Evolutionary conservation across 2,888 invertebrate genomes (phyloP).

Genomic region (Formica aserva): DNA sequence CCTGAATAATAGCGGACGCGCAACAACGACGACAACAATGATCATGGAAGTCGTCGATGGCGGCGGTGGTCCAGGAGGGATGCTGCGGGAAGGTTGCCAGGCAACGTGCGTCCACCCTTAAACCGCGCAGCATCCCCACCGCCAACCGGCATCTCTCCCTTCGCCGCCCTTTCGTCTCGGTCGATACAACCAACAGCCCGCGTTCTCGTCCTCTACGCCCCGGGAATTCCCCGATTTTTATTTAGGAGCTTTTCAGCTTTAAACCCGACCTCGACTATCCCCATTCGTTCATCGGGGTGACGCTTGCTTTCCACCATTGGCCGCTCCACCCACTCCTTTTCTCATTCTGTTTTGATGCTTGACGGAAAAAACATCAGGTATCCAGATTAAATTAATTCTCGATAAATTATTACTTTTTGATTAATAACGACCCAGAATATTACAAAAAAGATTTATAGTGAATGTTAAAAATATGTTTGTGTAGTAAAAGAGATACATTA

Average conservation of each 20-base stretch:
- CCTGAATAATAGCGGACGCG: conserved; percentile 81
- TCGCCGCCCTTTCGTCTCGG: conserved; percentile 74
- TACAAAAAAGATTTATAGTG: too few species aligned
- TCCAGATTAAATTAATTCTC: neutral
- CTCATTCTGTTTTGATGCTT: conserved; percentile 19
- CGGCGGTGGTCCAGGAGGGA: conserved; percentile 73
- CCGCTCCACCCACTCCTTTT: neutral
- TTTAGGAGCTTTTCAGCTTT: conserved; percentile 77
- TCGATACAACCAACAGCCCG: conserved; percentile 80
- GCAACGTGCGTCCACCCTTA: conserved; percentile 85
- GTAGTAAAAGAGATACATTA: neutral
- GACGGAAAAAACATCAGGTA: conserved; percentile 33
- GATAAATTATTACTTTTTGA: neutral
- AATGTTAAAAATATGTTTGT: too few species aligned
- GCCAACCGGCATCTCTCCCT: conserved; percentile 59
- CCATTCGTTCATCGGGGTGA: conserved; percentile 11
- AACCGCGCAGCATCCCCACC: conserved; percentile 71
- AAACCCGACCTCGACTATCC: conserved; percentile 63
- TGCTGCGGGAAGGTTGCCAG: conserved; percentile 82
- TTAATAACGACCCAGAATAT: neutral
- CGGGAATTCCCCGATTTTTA: conserved; percentile 84
- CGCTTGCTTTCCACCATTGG: conserved; percentile 27
- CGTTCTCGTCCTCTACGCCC: conserved; percentile 78
- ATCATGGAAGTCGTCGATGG: conserved; percentile 57
- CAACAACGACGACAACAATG: conserved; percentile 55